Conservation (phyloP, 2,888 invertebrate genomes). For the Schizotus pectinicornis region DNA sequence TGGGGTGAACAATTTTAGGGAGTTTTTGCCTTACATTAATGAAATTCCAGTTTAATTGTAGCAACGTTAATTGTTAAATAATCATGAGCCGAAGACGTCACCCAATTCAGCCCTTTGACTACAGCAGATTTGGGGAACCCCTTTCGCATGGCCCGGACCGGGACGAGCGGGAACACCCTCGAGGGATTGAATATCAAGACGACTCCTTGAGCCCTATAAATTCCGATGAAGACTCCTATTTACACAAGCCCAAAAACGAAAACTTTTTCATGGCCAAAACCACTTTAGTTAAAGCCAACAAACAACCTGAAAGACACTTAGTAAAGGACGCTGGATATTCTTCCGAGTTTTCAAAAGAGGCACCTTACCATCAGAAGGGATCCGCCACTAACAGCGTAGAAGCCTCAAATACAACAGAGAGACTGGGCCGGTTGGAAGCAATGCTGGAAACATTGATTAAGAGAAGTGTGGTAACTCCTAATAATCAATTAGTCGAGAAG, state of each 20-base stretch:
- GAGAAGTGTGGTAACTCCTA: background rate
- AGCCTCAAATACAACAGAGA: conserved; percentile 19
- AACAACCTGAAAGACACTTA: no score
- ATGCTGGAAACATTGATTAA: conserved; percentile 41
- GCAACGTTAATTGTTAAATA: background rate
- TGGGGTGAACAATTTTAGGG: no score
- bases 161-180: conserved; percentile 8
- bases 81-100: conserved; percentile 1
- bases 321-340: no score
- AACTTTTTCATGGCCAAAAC: conserved; percentile 3
- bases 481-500: background rate
- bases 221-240: conserved; percentile 25
- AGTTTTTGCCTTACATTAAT: background rate
- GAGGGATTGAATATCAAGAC: conserved; percentile 26
- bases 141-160: background rate
- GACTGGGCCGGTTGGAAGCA: conserved; percentile 43
- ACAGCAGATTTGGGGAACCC: background rate
- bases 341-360: background rate
- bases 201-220: conserved; percentile 27
- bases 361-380: conserved; percentile 8
- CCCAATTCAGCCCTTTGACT: background rate
- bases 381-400: background rate
- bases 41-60: background rate
- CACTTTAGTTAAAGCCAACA: no score
- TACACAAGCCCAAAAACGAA: conserved; percentile 10